phyloP scores from a whole-genome alignment of 2,113 vertebrate species.

The Gavia stellata region DNA sequence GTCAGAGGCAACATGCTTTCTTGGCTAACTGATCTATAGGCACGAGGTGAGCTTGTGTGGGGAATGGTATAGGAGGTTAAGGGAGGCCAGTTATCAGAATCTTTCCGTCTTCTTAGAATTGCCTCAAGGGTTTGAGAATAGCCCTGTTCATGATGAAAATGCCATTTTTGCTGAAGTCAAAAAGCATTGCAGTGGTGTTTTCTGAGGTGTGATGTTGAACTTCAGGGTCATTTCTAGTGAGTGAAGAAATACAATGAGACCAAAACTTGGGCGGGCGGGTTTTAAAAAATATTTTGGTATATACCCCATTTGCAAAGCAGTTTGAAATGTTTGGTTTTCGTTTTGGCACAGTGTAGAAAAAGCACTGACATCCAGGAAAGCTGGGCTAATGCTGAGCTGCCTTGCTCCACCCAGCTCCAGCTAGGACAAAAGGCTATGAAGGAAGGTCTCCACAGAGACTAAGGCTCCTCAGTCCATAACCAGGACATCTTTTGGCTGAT shows the following conservation, averaged over 20 bases:
- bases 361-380: neutral
- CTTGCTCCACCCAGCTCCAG: neutral
- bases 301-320: neutral
- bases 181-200: neutral
- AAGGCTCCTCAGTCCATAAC: neutral
- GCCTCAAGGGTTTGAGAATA: neutral
- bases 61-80: neutral
- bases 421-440: neutral
- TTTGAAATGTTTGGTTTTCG: neutral
- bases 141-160: neutral
- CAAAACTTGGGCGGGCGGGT: fast-evolving
- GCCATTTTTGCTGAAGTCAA: neutral
- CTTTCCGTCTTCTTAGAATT: neutral
- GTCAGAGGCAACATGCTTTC: neutral
- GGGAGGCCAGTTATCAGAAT: neutral
- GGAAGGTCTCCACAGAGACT: neutral
- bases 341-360: neutral
- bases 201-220: neutral
- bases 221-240: neutral
- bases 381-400: neutral
- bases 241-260: neutral
- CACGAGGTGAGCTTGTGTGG: fast-evolving
- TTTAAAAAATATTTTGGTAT: neutral
- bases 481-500: neutral
- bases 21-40: neutral